Percentiles rank a stretch among this genome's conserved stretches.
Conservation (phyloP, 2,113 vertebrate species). For the Eptesicus fuscus region DNA sequence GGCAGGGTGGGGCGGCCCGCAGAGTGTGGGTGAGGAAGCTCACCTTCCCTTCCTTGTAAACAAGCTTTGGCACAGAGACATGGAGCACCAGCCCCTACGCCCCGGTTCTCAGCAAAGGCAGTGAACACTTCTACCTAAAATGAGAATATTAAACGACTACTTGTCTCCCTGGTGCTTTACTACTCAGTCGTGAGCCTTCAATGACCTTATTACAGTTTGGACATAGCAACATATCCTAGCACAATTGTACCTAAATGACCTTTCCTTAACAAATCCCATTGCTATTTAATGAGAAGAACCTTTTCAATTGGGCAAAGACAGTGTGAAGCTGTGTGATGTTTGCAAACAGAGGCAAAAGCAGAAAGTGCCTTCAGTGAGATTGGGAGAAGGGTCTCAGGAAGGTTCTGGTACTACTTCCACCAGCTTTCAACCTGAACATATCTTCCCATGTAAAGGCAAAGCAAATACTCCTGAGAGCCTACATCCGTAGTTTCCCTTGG, state of each 20-base stretch:
- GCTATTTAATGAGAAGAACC: not conserved
- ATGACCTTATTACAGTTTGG: not conserved
- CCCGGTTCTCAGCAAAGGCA: not conserved
- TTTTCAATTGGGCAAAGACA: not conserved
- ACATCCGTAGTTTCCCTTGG: not conserved
- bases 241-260: not conserved
- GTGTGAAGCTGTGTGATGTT: not conserved
- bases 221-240: not conserved
- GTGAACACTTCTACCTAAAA: not conserved
- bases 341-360: not conserved
- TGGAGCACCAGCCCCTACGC: not conserved
- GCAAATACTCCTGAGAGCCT: not conserved
- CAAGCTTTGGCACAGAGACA: not conserved
- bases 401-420: not conserved
- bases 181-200: not conserved
- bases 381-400: not conserved
- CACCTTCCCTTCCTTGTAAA: slow-evolving; percentile 12
- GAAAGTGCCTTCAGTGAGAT: not conserved
- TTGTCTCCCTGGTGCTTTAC: not conserved
- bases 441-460: not conserved
- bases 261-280: not conserved
- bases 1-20: not conserved
- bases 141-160: not conserved
- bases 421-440: not conserved
- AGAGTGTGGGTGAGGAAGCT: not conserved